Base-by-base conservation (phyloP, 2,888 invertebrate species). In the Rhabditoides inermis region DNA sequence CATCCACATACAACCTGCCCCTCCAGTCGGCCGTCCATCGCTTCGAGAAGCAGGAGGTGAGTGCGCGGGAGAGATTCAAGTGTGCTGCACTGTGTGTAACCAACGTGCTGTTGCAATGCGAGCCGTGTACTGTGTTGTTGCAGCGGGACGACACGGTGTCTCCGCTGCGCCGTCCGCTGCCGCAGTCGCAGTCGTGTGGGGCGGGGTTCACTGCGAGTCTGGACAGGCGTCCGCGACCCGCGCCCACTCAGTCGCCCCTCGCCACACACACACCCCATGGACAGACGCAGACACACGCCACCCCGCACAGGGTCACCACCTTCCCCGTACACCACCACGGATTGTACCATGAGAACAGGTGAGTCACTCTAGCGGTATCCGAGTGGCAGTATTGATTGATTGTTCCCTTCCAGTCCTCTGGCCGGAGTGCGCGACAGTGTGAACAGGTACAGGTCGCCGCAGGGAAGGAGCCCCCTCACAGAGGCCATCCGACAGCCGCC, bases 191-290 rank as follows among this genome's bases (percentile, higher is more conserved):
- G 28, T 62, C 61, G 2, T 63, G 63, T 42, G 51, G 53, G 22
- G 61, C 60, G 15, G 61, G 65, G n/a, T 59, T 62, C 10, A 58
- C 61, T 6, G 59, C 61, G n/a, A 63, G 62, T 51, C 49, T 65
- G 47, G 62, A 65, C 22, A 12, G 40, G 22, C 20, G 40, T 10
- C 7, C 40, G 22, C 22, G 18, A 39, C 1, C 20, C 40, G 10
- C 40, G 40, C 7, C 15, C 22, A 1, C 40, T 39, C 22, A 10
- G n/a, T 20, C 40, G n/a, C 10, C 18, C 40, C n/a, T n/a, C n/a
- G n/a, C n/a, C n/a, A n/a, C n/a, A n/a, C n/a, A n/a, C n/a, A 10
- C 40, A 39, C 22, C 10, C 40, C n/a, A 39, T n/a, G n/a, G 7
- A 23, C 3, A 26, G 10, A 12, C 23, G 51, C 15, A 41, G 48